Conservation (phyloP, 53 echinoderm and acorn worm species). For the Stichopus horrens region DNA sequence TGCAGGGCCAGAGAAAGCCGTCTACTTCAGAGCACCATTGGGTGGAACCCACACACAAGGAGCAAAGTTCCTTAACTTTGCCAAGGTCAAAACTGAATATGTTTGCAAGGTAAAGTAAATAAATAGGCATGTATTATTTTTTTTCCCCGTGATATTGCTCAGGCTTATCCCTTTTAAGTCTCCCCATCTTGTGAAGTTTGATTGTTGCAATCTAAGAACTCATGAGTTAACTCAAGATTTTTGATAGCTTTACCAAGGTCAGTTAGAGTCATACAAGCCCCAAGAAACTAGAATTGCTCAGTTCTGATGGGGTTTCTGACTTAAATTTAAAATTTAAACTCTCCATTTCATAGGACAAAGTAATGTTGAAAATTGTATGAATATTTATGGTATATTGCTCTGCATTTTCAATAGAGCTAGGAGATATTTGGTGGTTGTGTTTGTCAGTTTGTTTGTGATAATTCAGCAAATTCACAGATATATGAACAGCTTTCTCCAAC, state of each 20-base stretch:
- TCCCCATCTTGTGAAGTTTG: background rate
- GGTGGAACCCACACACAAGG: constrained; percentile 86
- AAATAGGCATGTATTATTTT: background rate
- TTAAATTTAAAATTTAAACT: too few species aligned
- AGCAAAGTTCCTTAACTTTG: constrained; percentile 89
- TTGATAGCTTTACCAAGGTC: background rate
- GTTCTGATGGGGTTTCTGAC: too few species aligned
- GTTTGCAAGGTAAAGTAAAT: constrained; percentile 85
- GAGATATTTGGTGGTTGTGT: too few species aligned
- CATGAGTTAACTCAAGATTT: background rate
- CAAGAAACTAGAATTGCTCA: too few species aligned
- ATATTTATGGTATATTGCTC: too few species aligned
- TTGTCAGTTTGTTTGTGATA: too few species aligned
- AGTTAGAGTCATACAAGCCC: background rate
- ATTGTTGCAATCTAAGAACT: background rate
- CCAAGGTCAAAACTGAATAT: constrained; percentile 97
- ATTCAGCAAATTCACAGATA: too few species aligned
- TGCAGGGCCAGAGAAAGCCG: constrained; percentile 97
- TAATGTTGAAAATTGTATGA: too few species aligned
- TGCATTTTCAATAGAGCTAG: too few species aligned
- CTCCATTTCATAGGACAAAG: too few species aligned
- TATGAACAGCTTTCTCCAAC: too few species aligned
- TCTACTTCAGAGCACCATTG: constrained; percentile 87
- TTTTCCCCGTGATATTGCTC: background rate
- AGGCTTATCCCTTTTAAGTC: too few species aligned